These are phyloP conservation scores for Myxocyprinus asiaticus DNA, from an alignment of 2,113 vertebrate species.

Conservation along the genomic window DNA sequence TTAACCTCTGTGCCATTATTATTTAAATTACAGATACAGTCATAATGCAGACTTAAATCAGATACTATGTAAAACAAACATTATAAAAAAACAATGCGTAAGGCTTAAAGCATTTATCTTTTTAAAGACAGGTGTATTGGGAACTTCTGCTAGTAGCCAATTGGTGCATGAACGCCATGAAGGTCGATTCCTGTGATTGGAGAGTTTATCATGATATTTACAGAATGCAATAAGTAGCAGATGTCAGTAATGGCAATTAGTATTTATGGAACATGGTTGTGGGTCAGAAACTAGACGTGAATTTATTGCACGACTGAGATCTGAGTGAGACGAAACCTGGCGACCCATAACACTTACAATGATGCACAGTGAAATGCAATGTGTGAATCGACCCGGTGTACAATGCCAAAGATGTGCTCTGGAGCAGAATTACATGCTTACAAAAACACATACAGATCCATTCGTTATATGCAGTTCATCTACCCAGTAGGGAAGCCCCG, in stretches of 20 bases:
- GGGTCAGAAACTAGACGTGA: neutral
- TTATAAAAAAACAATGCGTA: neutral
- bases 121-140: constrained; percentile 10
- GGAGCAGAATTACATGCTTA: constrained; percentile 57
- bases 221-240: constrained; percentile 7
- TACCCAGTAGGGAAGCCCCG: neutral
- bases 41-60: constrained; percentile 8
- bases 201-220: constrained; percentile 18
- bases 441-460: constrained; percentile 24
- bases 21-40: constrained; percentile 18
- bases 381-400: constrained; percentile 12
- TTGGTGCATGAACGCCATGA: neutral
- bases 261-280: neutral
- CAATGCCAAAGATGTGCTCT: constrained; percentile 27
- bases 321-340: neutral
- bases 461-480: neutral
- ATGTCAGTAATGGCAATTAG: constrained; percentile 11
- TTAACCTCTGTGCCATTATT: constrained; percentile 9
- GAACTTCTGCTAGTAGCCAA: constrained; percentile 19
- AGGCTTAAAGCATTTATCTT: constrained; percentile 48
- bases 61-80: constrained; percentile 34
- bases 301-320: neutral
- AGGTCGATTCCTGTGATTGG: neutral
- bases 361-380: neutral
- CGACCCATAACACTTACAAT: neutral